Evolutionary conservation across 2,113 vertebrate species (phyloP).

Genomic region (Cavia porcellus): DNA sequence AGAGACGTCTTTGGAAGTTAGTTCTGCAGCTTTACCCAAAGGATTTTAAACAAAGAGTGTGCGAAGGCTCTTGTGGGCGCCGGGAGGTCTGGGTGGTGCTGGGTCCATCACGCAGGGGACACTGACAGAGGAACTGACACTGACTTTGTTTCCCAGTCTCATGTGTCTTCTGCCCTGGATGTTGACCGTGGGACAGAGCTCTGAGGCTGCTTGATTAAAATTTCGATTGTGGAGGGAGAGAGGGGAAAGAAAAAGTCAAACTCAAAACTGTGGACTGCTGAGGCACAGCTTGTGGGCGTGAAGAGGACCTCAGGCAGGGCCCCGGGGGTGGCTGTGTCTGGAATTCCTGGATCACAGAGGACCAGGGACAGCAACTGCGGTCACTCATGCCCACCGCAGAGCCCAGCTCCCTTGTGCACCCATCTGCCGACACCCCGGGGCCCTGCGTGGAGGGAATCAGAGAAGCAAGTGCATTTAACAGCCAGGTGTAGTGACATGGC

Average conservation of each 20-base stretch:
- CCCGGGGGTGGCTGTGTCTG: too few relatives aligned
- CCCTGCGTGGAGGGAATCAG: too few relatives aligned
- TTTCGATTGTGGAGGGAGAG: background rate
- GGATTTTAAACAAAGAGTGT: background rate
- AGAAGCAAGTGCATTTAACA: background rate
- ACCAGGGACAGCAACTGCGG: background rate
- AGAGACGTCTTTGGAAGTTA: background rate
- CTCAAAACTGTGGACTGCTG: background rate
- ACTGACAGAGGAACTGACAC: background rate
- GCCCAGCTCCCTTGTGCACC: background rate
- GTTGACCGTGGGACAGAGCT: background rate
- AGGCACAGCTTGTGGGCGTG: background rate
- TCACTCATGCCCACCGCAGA: background rate
- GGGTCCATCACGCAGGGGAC: too few relatives aligned
- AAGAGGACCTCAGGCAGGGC: too few relatives aligned
- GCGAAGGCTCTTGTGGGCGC: background rate
- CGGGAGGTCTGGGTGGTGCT: background rate
- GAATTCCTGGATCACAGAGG: background rate
- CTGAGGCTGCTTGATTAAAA: background rate
- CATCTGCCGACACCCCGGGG: background rate
- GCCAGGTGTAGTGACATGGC: background rate
- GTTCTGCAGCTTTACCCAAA: background rate
- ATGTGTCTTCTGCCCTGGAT: too few relatives aligned
- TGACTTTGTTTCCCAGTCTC: background rate
- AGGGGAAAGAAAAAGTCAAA: background rate